These are phyloP conservation scores for Lithophane socia DNA, from an alignment of 2,888 invertebrate genomes.

Conservation along the genomic window DNA sequence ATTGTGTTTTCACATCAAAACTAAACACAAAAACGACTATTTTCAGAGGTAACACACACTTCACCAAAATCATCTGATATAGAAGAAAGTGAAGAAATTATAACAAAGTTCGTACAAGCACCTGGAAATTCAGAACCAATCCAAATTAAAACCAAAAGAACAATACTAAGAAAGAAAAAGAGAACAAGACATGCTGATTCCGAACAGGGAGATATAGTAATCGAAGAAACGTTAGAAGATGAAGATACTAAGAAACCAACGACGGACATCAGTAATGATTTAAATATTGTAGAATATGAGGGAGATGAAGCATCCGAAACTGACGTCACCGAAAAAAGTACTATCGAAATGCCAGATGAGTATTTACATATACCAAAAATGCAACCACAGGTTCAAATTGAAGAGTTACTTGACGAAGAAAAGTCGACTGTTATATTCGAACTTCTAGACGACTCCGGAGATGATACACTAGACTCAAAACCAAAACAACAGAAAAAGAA, in stretches of 20 bases:
- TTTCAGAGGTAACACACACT: conserved; percentile 76
- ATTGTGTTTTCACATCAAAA: background rate
- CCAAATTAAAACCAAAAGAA: conserved; percentile 90
- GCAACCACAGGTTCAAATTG: conserved; percentile 76
- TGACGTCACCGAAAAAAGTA: conserved; percentile 77
- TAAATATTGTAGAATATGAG: conserved; percentile 85
- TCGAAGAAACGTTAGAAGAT: conserved; percentile 88
- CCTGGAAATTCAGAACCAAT: conserved; percentile 89
- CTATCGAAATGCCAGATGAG: conserved; percentile 82
- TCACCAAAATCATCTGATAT: conserved; percentile 84
- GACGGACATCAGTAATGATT: conserved; percentile 70
- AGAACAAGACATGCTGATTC: conserved; percentile 64
- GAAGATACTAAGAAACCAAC: conserved; percentile 70
- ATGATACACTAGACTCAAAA: conserved; percentile 54
- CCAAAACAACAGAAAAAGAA: conserved; percentile 54
- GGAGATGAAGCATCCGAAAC: conserved; percentile 72
- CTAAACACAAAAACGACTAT: conserved; percentile 37
- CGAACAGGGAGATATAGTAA: conserved; percentile 86
- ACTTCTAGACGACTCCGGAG: conserved; percentile 32
- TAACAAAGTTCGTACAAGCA: conserved; percentile 90
- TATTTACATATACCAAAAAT: conserved; percentile 78
- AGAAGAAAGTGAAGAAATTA: conserved; percentile 91
- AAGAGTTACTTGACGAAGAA: conserved; percentile 79
- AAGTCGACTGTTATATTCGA: conserved; percentile 25
- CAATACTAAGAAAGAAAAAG: conserved; percentile 87